Evolutionary conservation across 2,888 invertebrate genomes (phyloP).

Genomic region (Tridacna crocea): DNA sequence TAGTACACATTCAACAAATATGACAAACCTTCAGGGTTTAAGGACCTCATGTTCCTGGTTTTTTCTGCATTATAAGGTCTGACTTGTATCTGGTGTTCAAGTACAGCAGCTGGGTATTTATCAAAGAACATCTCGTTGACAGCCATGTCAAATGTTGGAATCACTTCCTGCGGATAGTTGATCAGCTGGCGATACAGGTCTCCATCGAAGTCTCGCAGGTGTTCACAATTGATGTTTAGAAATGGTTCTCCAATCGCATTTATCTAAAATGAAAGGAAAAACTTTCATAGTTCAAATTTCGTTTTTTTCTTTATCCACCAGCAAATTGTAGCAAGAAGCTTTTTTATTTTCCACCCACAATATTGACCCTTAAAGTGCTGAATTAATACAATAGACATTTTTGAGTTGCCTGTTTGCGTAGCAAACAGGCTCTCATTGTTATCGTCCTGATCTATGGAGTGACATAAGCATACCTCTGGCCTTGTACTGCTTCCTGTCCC

Average conservation of each 20-base stretch:
- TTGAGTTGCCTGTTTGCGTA: too few relatives aligned
- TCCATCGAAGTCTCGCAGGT: constrained; percentile 93
- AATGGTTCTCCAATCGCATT: constrained; percentile 96
- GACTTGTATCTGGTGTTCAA: constrained; percentile 98
- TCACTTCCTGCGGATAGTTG: constrained; percentile 96
- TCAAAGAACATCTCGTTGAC: constrained; percentile 98
- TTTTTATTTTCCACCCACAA: too few relatives aligned
- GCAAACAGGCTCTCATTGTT: too few relatives aligned
- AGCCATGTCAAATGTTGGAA: constrained; percentile 98
- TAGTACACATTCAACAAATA: too few relatives aligned
- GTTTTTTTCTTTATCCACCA: too few relatives aligned
- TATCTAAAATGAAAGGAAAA: constrained; percentile 87
- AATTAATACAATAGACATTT: too few relatives aligned
- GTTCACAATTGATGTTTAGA: constrained; percentile 96
- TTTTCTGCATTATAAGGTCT: constrained; percentile 96
- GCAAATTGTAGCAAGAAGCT: too few relatives aligned
- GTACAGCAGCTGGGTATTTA: constrained; percentile 92
- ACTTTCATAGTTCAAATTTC: too few relatives aligned
- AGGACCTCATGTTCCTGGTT: constrained; percentile 95
- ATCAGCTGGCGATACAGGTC: constrained; percentile 95
- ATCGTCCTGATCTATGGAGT: too few relatives aligned
- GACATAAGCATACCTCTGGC: too few relatives aligned
- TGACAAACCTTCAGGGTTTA: constrained; percentile 95
- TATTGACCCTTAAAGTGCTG: too few relatives aligned
- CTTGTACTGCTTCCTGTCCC: too few relatives aligned